A percentile compares a stretch with the other conserved stretches of the same genome.
phyloP scores from a whole-genome alignment of 2,888 invertebrate genomes.

The Baronia brevicornis region DNA sequence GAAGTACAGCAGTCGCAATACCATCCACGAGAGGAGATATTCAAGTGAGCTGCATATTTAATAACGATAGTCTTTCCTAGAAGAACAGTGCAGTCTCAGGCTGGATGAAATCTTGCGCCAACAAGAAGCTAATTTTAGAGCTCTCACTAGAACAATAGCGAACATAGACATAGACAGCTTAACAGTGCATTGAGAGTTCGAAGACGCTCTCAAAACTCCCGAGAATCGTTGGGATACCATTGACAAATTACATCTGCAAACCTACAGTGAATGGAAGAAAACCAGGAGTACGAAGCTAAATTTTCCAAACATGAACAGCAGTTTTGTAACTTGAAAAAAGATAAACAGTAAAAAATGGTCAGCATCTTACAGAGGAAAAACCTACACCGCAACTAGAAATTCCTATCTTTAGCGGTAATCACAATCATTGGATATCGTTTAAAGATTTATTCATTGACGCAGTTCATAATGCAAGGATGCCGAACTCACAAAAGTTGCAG shows the following conservation, averaged over 20 bases:
- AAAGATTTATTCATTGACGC: slow-evolving; percentile 19
- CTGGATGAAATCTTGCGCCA: too few species aligned
- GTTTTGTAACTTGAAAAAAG: not conserved
- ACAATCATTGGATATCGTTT: slow-evolving; percentile 17
- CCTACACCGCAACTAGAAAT: too few species aligned
- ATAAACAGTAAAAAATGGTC: not conserved
- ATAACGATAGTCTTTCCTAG: too few species aligned
- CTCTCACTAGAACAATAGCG: not conserved
- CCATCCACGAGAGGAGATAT: too few species aligned
- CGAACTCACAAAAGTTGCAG: slow-evolving; percentile 18
- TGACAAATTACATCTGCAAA: not conserved
- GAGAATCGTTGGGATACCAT: not conserved
- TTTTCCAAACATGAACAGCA: not conserved
- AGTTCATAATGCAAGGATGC: slow-evolving; percentile 16
- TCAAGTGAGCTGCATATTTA: too few species aligned
- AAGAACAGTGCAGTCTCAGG: too few species aligned
- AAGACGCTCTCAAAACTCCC: not conserved
- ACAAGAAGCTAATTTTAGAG: too few species aligned
- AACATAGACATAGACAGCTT: not conserved
- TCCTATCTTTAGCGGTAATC: slow-evolving; percentile 1
- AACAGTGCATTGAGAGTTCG: not conserved
- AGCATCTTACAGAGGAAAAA: not conserved
- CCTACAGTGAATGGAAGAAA: too few species aligned
- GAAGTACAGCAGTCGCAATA: too few species aligned
- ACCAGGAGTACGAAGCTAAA: not conserved